Evolutionary conservation across 2,888 invertebrate genomes (phyloP).

Genomic region (Orthonevra nobilis): DNA sequence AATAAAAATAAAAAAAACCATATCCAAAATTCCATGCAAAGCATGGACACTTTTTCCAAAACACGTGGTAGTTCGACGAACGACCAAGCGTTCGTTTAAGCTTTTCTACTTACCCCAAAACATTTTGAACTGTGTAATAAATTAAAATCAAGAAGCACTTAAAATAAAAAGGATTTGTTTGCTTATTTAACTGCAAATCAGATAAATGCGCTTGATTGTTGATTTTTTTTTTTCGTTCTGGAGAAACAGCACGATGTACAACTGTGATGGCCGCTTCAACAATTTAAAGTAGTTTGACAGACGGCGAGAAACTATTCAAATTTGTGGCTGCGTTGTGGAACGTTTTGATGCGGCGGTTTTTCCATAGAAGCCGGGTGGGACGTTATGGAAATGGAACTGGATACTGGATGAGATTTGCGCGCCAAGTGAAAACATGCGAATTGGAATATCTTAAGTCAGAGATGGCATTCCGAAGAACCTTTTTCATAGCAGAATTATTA

Average conservation of each 20-base stretch:
- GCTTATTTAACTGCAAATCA: constrained; percentile 21
- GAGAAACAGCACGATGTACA: not conserved
- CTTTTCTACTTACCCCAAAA: constrained; percentile 78
- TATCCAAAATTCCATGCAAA: constrained; percentile 31
- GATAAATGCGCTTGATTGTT: not conserved
- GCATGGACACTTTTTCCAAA: no score
- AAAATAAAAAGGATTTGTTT: constrained; percentile 6
- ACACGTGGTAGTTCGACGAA: constrained; percentile 69
- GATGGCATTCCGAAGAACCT: no score
- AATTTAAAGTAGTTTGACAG: constrained; percentile 46
- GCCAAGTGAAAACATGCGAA: no score
- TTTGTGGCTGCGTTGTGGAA: not conserved
- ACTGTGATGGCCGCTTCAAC: constrained; percentile 59
- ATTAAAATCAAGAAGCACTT: constrained; percentile 24
- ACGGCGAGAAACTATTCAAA: constrained; percentile 1
- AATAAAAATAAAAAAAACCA: constrained; percentile 3
- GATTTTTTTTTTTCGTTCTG: no score
- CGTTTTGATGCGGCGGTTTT: constrained; percentile 15
- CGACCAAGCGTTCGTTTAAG: not conserved
- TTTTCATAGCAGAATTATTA: no score
- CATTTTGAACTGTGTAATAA: constrained; percentile 72
- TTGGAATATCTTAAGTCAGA: no score
- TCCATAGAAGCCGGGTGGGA: constrained; percentile 36
- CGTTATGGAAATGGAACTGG: not conserved
- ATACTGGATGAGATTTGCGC: not conserved